These are phyloP conservation scores for Eriosoma lanigerum DNA, from an alignment of 1,140 invertebrate species.

Conservation along the genomic window DNA sequence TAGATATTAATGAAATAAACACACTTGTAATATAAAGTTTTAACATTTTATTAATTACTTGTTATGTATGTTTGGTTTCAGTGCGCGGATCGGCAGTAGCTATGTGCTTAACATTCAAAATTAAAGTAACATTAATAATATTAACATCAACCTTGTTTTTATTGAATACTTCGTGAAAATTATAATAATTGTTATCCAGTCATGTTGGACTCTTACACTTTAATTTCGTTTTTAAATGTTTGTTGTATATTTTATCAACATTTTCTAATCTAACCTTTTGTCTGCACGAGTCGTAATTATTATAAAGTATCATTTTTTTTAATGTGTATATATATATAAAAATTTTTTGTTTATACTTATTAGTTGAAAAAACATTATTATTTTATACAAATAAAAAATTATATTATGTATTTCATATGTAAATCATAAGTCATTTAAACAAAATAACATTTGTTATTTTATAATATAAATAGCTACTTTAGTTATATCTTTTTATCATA, in stretches of 20 bases:
- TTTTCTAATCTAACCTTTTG: neutral
- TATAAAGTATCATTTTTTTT: slow-evolving; percentile 2
- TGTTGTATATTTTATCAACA: slow-evolving; percentile 19
- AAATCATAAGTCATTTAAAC: too few relatives aligned
- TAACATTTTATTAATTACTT: neutral
- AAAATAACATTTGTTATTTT: neutral
- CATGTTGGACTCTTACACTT: neutral
- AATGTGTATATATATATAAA: neutral
- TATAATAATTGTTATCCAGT: slow-evolving; percentile 10
- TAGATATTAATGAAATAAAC: too few relatives aligned
- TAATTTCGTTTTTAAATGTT: neutral
- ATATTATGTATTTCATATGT: too few relatives aligned
- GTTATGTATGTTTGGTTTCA: neutral
- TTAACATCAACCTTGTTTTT: slow-evolving; percentile 19
- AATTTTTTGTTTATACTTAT: neutral
- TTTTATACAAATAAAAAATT: slow-evolving; percentile 7
- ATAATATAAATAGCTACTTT: too few relatives aligned
- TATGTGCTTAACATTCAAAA: neutral
- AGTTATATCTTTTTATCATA: too few relatives aligned
- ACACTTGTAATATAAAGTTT: too few relatives aligned
- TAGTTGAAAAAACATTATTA: neutral
- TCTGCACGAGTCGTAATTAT: slow-evolving; percentile 24
- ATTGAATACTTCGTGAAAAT: slow-evolving; percentile 26
- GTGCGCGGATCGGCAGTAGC: slow-evolving; percentile 29
- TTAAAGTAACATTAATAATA: neutral